Base-by-base conservation (phyloP, 92 coral and sea anemone species). In the Actinernus sp. region DNA sequence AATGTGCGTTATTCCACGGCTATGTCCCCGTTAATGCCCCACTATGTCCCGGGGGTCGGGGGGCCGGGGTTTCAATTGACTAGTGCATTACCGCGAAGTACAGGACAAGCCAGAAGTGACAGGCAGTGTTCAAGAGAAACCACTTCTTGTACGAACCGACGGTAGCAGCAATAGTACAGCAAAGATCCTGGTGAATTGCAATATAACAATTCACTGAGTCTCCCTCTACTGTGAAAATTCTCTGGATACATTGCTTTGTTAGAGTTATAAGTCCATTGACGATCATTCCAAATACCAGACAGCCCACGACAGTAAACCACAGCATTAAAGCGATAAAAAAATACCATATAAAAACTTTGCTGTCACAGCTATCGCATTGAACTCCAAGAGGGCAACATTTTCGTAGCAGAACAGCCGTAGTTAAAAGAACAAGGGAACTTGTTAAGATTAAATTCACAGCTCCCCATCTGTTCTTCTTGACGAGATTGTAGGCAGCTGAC, bases 51-150 rank as follows among this genome's bases (percentile, higher is more conserved):
- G n/a, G n/a, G n/a, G n/a, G n/a, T n/a, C n/a, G n/a, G n/a, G n/a
- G n/a, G n/a, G n/a, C n/a, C n/a, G n/a, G n/a, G n/a, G n/a, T n/a
- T n/a, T n/a, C n/a, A n/a, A n/a, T n/a, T n/a, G n/a, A n/a, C n/a
- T n/a, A n/a, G n/a, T n/a, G n/a, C n/a, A n/a, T n/a, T n/a, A n/a
- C n/a, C n/a, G 25, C 37, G 18, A 60, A 2, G 43, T 78, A 78
- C 3, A 59, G 39, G 12, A 58, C 53, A 19, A 78, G 60, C 85
- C 78, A 78, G 26, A 68, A 78, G 26, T 78, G 68, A 32, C 78
- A 78, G 0, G 85, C 85, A 12, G 85, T 54, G 31, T 78, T 78
- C 6, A 78, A 22, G 3, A 68, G 22, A 29, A 78, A 59, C 85
- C 85, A 78, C 11, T 51, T 31, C 34, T 59, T 72, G 33, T 32